Base-by-base conservation (phyloP, 2,797 vertebrate genomes). In the Ctenopoma kingsleyae region DNA sequence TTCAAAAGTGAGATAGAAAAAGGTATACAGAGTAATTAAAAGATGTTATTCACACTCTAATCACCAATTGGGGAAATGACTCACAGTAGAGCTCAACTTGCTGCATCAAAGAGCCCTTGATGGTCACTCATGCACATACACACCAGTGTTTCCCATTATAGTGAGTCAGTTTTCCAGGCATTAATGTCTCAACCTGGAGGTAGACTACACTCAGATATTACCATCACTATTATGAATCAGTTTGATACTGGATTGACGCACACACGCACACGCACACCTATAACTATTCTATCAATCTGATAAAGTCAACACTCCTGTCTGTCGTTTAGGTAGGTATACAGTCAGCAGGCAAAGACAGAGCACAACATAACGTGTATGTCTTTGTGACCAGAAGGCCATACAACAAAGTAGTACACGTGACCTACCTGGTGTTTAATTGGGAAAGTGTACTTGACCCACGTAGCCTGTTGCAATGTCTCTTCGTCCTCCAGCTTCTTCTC, bases 361-460 rank as follows among this genome's bases (percentile, higher is more conserved):
- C 40, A 41, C 2, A 48, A 8, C 4, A 25, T 7, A 3, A 17
- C 41, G 11, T 1, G 5, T 8, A 4, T 49, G 25, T 7, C 19
- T n/a, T 12, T 59, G 25, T 27, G 19, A 20, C 19, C 25, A n/a
- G 13, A 2, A 19, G 1, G 19, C 54, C 36, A 36, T 19, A 5
- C 15, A 40, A 54, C n/a, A 20, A 13, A 30, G 13, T 6, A n/a
- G 13, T 20, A 17, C 8, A 10, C 0, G 13, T 19, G 15, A 72
- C 82, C 64, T 85, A 99, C 98, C 97, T 99, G 97, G 73, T 99
- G 98, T 78, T 99, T 99, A 46, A 99, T 96, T 66, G 97, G 98
- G 90, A 99, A 97, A 4, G 97, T 98, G 58, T 99, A 99, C 82
- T 99, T 99, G 87, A 99, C 98, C 98, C 98, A 99, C 0, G 98